Percentiles rank a stretch among this genome's conserved stretches.
These are phyloP conservation scores for Ectemnius lituratus DNA, from an alignment of 2,888 invertebrate species.

Conservation along the genomic window DNA sequence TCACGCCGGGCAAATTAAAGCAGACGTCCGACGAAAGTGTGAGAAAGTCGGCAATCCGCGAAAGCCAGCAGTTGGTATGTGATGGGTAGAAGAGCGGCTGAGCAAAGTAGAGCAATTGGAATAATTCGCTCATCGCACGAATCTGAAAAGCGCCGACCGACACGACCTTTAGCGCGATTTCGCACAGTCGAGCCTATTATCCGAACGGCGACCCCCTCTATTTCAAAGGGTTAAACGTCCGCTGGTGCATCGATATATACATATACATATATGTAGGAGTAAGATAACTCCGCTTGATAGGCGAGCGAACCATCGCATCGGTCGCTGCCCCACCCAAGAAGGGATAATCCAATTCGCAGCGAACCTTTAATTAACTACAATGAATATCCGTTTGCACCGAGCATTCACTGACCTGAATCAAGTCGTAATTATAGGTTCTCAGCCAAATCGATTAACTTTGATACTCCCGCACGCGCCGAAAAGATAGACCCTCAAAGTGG, in stretches of 20 bases:
- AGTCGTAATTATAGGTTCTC: constrained; percentile 69
- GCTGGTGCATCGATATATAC: constrained; percentile 20
- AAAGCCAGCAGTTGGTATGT: constrained; percentile 9
- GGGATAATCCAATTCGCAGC: constrained; percentile 50
- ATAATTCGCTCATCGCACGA: constrained; percentile 22
- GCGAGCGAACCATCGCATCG: constrained; percentile 2
- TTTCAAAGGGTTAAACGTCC: constrained; percentile 43
- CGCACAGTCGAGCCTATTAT: constrained; percentile 17
- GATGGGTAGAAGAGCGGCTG: constrained; percentile 2
- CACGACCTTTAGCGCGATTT: constrained; percentile 31
- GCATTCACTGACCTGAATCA: constrained; percentile 53
- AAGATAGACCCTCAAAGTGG: too few relatives aligned
- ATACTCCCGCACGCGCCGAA: too few relatives aligned
- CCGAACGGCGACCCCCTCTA: constrained; percentile 23
- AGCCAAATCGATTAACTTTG: constrained; percentile 31
- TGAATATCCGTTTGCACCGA: constrained; percentile 58
- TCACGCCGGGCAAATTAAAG: too few relatives aligned
- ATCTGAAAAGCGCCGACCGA: constrained; percentile 29
- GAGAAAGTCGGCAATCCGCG: not conserved
- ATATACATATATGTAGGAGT: constrained; percentile 11
- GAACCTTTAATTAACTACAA: constrained; percentile 65
- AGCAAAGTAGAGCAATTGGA: constrained; percentile 31
- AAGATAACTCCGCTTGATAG: constrained; percentile 48
- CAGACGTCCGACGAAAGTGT: too few relatives aligned
- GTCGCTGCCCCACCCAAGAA: constrained; percentile 10